A percentile compares a stretch with the other conserved stretches of the same genome.
phyloP scores from a whole-genome alignment of 2,888 invertebrate species.

The Polyommatus icarus region DNA sequence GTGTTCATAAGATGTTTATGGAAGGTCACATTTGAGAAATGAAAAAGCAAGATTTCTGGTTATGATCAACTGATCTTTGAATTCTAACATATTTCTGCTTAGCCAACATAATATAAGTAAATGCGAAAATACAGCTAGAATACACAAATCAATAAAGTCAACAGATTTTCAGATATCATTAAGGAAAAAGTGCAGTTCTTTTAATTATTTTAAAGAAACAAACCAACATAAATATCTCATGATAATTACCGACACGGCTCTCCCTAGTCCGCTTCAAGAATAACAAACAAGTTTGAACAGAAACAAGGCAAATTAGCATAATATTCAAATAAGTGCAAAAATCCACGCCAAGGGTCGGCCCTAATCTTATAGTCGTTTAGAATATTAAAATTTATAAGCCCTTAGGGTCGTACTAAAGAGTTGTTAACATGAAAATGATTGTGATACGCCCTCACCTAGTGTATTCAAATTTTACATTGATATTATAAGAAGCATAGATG shows the following conservation, averaged over 20 bases:
- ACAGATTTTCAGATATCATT: too few species aligned
- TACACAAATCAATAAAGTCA: too few species aligned
- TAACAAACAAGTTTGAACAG: conserved; percentile 45
- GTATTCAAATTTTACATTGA: conserved; percentile 31
- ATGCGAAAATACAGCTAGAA: too few species aligned
- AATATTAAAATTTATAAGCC: conserved; percentile 67
- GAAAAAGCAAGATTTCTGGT: neutral
- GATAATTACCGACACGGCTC: neutral
- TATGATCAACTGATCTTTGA: neutral
- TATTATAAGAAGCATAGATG: neutral
- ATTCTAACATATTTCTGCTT: neutral
- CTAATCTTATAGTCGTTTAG: conserved; percentile 65
- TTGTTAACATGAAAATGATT: conserved; percentile 76
- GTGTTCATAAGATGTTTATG: neutral
- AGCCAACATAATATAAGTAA: too few species aligned
- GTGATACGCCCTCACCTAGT: conserved; percentile 48
- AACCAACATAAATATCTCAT: neutral
- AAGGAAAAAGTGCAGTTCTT: neutral
- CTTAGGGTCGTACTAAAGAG: conserved; percentile 59
- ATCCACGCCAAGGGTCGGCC: conserved; percentile 47
- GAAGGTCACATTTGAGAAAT: neutral
- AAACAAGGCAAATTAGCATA: conserved; percentile 56
- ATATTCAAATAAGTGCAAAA: conserved; percentile 69
- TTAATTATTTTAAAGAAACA: neutral
- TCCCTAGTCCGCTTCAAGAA: conserved; percentile 42